phyloP scores from a whole-genome alignment of 2,888 invertebrate genomes.

The Zygogramma bicolorata region DNA sequence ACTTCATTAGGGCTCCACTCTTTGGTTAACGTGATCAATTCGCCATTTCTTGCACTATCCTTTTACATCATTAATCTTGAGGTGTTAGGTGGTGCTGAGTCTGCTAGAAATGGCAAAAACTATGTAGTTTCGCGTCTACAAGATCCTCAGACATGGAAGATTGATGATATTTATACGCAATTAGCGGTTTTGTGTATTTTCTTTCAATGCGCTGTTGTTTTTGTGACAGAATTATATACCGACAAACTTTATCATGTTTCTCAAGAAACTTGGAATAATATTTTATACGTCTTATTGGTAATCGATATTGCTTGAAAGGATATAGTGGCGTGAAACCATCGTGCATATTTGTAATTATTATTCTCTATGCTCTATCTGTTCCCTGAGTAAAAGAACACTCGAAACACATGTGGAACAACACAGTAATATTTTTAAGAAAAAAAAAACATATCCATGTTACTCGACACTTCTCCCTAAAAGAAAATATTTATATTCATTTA shows the following conservation, averaged over 20 bases:
- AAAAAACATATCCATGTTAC: no score
- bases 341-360: no score
- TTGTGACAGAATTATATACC: background rate
- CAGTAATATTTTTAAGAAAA: no score
- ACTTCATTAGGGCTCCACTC: background rate
- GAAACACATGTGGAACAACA: no score
- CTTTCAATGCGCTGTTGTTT: background rate
- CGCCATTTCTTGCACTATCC: slow-evolving; percentile 4
- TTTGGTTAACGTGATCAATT: background rate
- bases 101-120: slow-evolving; percentile 12
- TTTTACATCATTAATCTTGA: slow-evolving; percentile 25
- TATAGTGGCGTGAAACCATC: no score
- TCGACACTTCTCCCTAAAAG: no score
- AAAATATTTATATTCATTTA: no score
- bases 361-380: no score
- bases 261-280: no score
- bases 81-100: slow-evolving; percentile 15
- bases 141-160: background rate
- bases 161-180: slow-evolving; percentile 11
- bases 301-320: no score
- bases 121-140: slow-evolving; percentile 16
- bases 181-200: slow-evolving; percentile 3
- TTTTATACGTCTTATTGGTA: no score
- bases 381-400: no score
- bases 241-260: background rate